A percentile compares a stretch with the other conserved stretches of the same genome.
These are phyloP conservation scores for Takifugu ocellatus DNA, from an alignment of 2,797 vertebrate genomes.

Conservation along the genomic window DNA sequence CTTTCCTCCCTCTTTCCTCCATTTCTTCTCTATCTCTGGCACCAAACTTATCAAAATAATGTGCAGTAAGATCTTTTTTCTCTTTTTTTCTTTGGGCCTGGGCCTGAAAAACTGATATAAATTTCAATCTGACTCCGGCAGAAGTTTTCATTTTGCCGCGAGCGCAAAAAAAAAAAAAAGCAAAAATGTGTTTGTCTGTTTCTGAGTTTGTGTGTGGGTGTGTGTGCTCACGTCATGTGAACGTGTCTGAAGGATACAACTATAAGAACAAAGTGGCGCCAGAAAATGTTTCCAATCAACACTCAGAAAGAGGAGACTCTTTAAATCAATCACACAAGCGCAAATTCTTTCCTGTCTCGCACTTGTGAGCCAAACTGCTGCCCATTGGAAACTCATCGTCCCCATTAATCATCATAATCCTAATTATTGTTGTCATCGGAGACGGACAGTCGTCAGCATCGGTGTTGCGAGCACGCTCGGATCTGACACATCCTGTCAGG, in stretches of 20 bases:
- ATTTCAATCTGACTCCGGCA: conserved; percentile 79
- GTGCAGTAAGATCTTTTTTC: conserved; percentile 79
- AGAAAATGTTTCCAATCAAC: conserved; percentile 21
- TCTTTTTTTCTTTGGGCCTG: conserved; percentile 41
- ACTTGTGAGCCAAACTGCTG: conserved; percentile 31
- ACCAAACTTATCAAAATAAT: conserved; percentile 83
- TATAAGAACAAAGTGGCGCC: conserved; percentile 31
- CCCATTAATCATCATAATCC: conserved; percentile 22
- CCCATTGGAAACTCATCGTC: conserved; percentile 35
- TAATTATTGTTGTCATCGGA: conserved; percentile 30
- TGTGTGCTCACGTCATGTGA: conserved; percentile 46
- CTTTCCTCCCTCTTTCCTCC: conserved; percentile 73
- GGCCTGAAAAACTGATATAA: conserved; percentile 80
- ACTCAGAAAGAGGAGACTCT: too few relatives aligned
- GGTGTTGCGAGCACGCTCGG: conserved; percentile 5
- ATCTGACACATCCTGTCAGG: conserved; percentile 10
- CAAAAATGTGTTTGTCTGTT: conserved; percentile 38
- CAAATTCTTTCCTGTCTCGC: conserved; percentile 45
- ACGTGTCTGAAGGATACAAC: conserved; percentile 54
- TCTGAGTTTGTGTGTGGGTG: conserved; percentile 5
- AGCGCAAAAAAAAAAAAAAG: conserved; percentile 59
- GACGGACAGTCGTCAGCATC: not conserved
- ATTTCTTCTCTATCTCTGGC: conserved; percentile 79
- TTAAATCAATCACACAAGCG: conserved; percentile 38
- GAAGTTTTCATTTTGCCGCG: conserved; percentile 82